Percentiles rank a stretch among this genome's conserved stretches.
Evolutionary conservation across 2,888 invertebrate genomes (phyloP).

Genomic region (Torymus aiolomorphi): DNA sequence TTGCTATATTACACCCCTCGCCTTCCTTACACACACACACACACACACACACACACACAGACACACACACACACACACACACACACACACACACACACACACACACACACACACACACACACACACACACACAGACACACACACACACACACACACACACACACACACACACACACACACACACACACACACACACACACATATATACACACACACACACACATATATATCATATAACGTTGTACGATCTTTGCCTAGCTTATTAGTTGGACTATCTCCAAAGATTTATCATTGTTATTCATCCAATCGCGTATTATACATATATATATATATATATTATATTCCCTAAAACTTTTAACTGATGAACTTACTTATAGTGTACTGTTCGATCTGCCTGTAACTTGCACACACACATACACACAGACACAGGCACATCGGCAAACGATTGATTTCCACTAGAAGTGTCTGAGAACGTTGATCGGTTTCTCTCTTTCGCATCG

Average conservation of each 20-base stretch:
- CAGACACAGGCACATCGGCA: not conserved
- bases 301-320: slow-evolving; percentile 26
- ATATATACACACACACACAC: too few species aligned
- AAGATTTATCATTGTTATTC: slow-evolving; percentile 54
- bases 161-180: too few species aligned
- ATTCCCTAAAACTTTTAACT: slow-evolving; percentile 17
- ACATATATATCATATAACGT: slow-evolving; percentile 30
- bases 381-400: slow-evolving; percentile 54
- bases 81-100: too few species aligned
- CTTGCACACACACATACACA: slow-evolving; percentile 25
- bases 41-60: too few species aligned
- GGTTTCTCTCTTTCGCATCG: slow-evolving; percentile 43
- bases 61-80: too few species aligned
- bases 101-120: too few species aligned
- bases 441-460: slow-evolving; percentile 26
- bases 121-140: too few species aligned
- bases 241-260: slow-evolving; percentile 35
- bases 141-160: too few species aligned
- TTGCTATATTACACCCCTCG: slow-evolving; percentile 37
- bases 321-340: too few species aligned
- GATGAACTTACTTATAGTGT: slow-evolving; percentile 35
- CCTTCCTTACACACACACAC: too few species aligned
- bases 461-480: slow-evolving; percentile 20
- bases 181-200: too few species aligned
- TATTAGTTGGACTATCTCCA: slow-evolving; percentile 48